Base-by-base conservation (phyloP, 2,113 vertebrate species). In the Acrocephalus kingi region DNA sequence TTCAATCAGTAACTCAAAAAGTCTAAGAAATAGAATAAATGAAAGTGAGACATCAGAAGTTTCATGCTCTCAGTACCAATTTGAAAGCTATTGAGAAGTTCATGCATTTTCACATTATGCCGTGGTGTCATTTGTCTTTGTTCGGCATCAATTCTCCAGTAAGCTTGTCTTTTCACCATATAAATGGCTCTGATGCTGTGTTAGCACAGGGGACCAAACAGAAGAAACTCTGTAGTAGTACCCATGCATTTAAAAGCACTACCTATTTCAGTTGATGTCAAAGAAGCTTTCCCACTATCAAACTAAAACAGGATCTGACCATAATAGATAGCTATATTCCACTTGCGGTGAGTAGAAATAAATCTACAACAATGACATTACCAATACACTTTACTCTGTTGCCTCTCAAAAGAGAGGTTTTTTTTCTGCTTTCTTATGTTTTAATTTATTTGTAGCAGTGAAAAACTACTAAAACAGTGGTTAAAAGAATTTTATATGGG, bases 41-140 rank as follows among this genome's bases (percentile, higher is more conserved):
- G 37, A 37, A 85, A 82, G 18, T 62, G 74, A 94, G 46, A 79
- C 75, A 91, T 69, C 58, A 93, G 77, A 73, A 63, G 35, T 74
- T 87, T 81, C 66, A 58, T 61, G 37, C 19, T 58, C 52, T 94
- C 58, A 45, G 30, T 82, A 73, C 18, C 58, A 85, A 62, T 95
- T 76, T 87, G 89, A 89, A 94, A 85, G 37, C 71, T 82, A 59
- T 73, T 75, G 78, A 91, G 49, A 64, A 78, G 31, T 93, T 79
- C 33, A 91, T 82, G 46, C 22, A 46, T 96, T 95, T 96, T 96
- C 74, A 93, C 89, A 84, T 93, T 59, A 64, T 55, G 69, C 69
- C 6, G 4, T 37, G 28, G 49, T 73, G 19, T 69, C 62, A 83
- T 94, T 94, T 89, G 49, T 96, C 93, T 92, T 93, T 87, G 22